Conservation (phyloP, 2,888 invertebrate genomes). For the Tinea trinotella region DNA sequence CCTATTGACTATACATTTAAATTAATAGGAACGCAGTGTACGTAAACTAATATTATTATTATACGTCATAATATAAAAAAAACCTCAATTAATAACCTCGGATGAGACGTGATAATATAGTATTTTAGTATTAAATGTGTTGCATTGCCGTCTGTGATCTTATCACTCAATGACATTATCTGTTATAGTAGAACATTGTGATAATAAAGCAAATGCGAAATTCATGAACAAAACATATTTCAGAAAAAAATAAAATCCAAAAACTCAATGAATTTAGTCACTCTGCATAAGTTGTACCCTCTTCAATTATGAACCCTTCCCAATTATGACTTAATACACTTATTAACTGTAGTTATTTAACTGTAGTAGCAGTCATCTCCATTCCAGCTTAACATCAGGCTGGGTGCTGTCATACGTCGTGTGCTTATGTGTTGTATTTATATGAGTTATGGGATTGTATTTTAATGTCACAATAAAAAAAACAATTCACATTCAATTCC, state of each 20-base stretch:
- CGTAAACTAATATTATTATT: neutral
- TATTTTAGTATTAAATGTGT: slow-evolving; percentile 8
- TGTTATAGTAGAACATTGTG: neutral
- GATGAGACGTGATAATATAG: slow-evolving; percentile 1
- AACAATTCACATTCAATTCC: neutral
- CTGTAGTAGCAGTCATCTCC: too few relatives aligned
- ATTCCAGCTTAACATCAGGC: too few relatives aligned
- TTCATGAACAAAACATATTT: neutral
- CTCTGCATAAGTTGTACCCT: neutral
- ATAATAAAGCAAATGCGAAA: neutral
- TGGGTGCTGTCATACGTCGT: too few relatives aligned
- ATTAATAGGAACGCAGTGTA: neutral
- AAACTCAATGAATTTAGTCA: neutral
- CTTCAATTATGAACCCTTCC: neutral
- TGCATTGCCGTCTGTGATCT: slow-evolving; percentile 3
- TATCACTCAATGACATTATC: slow-evolving; percentile 4
- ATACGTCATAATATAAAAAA: neutral
- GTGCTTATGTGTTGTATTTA: too few relatives aligned
- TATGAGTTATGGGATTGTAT: too few relatives aligned
- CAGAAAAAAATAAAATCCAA: neutral
- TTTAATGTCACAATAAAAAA: neutral
- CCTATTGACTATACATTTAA: neutral
- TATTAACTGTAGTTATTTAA: too few relatives aligned
- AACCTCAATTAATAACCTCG: slow-evolving; percentile 4
- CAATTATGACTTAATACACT: too few relatives aligned